Evolutionary conservation across 2,113 vertebrate species (phyloP).

Genomic region (Cisticola juncidis): DNA sequence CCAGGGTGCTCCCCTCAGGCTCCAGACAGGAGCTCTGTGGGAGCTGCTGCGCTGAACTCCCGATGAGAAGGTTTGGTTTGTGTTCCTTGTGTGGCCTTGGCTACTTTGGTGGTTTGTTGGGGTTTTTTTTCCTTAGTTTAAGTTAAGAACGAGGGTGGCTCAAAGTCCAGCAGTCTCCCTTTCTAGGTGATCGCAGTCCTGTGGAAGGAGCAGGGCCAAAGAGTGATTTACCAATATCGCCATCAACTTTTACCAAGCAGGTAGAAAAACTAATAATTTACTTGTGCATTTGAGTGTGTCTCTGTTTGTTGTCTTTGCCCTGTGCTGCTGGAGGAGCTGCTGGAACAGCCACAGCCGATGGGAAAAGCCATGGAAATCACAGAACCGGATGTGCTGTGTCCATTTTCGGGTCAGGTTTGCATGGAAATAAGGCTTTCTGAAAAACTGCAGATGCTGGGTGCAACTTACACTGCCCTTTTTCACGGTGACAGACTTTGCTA

Average conservation of each 20-base stretch:
- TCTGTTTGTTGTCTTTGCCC: background rate
- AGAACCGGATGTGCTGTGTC: accelerated
- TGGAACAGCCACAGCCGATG: background rate
- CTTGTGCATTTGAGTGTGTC: accelerated
- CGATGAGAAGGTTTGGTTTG: accelerated
- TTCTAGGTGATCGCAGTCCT: accelerated
- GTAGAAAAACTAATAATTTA: background rate
- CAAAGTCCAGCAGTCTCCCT: accelerated
- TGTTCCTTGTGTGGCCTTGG: background rate
- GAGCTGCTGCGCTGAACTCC: accelerated
- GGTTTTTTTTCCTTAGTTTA: background rate
- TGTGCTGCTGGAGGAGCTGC: background rate
- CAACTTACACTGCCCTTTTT: background rate
- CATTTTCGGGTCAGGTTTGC: background rate
- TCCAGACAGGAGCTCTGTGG: accelerated
- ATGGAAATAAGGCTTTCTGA: background rate
- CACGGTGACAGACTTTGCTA: background rate
- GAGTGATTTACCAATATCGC: accelerated
- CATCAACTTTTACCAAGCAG: accelerated
- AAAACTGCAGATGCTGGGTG: background rate
- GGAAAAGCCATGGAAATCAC: accelerated
- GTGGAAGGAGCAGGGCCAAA: background rate
- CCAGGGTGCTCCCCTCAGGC: accelerated
- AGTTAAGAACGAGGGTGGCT: accelerated
- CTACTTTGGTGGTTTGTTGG: accelerated